Evolutionary conservation across 2,888 invertebrate species (phyloP).

Genomic region (Conomelus anceps): DNA sequence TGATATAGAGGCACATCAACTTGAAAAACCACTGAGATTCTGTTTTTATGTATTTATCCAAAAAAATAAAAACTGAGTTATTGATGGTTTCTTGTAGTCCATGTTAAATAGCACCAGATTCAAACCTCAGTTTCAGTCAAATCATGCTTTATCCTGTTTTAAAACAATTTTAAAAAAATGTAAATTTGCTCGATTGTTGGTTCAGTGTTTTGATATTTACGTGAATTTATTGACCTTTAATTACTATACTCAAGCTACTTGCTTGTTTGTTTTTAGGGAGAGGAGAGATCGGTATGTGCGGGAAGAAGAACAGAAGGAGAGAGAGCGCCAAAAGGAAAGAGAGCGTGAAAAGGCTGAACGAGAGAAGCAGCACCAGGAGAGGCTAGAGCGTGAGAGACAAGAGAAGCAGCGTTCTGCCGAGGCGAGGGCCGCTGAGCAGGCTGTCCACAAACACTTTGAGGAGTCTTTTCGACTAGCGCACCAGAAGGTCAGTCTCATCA

Average conservation of each 20-base stretch:
- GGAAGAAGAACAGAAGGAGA: constrained; percentile 45
- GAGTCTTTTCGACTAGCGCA: constrained; percentile 69
- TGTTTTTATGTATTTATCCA: too few relatives aligned
- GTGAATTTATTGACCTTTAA: too few relatives aligned
- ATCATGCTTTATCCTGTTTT: too few relatives aligned
- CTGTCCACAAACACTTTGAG: constrained; percentile 83
- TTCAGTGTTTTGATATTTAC: too few relatives aligned
- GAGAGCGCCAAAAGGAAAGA: constrained; percentile 36
- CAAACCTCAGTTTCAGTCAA: too few relatives aligned
- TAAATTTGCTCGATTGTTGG: too few relatives aligned
- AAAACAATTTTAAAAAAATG: too few relatives aligned
- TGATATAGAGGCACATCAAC: too few relatives aligned
- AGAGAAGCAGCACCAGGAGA: constrained; percentile 44
- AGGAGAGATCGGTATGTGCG: constrained; percentile 57
- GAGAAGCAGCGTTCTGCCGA: constrained; percentile 53
- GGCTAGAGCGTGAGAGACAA: constrained; percentile 42
- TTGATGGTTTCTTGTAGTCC: too few relatives aligned
- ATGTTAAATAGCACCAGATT: too few relatives aligned
- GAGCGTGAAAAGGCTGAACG: constrained; percentile 38
- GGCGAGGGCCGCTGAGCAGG: constrained; percentile 52
- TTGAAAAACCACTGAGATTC: too few relatives aligned
- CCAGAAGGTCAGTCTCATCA: constrained; percentile 60
- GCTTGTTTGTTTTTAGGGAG: constrained; percentile 44
- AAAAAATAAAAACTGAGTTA: too few relatives aligned
- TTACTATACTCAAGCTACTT: not conserved